Conservation (phyloP, 2,888 invertebrate species). For the Leptodirus hochenwartii region DNA sequence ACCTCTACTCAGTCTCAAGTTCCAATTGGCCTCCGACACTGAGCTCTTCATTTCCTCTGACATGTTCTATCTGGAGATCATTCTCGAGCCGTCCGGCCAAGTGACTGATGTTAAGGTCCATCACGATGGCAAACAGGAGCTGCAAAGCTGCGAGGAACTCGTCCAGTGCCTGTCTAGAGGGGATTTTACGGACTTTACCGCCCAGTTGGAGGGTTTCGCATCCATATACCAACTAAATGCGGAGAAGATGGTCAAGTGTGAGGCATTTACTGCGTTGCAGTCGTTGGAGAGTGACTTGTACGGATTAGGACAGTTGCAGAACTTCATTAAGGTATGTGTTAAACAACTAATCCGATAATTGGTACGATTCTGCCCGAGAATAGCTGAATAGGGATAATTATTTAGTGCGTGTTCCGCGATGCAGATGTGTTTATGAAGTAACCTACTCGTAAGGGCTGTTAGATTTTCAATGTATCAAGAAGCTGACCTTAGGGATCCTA, state of each 20-base stretch:
- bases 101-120: slow-evolving; percentile 84
- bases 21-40: slow-evolving; percentile 62
- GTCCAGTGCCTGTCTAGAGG: slow-evolving; percentile 67
- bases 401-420: too few relatives aligned
- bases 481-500: too few relatives aligned
- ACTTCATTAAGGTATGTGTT: slow-evolving; percentile 53
- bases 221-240: slow-evolving; percentile 88
- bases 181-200: slow-evolving; percentile 82
- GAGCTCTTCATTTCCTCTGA: slow-evolving; percentile 86
- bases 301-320: slow-evolving; percentile 59
- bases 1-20: slow-evolving; percentile 46
- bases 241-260: slow-evolving; percentile 86
- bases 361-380: too few relatives aligned
- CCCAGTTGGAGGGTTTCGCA: slow-evolving; percentile 67
- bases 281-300: slow-evolving; percentile 81
- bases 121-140: slow-evolving; percentile 72
- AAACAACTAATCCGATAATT: slow-evolving; percentile 22
- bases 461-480: too few relatives aligned
- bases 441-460: too few relatives aligned
- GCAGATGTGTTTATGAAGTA: too few relatives aligned
- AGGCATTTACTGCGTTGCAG: slow-evolving; percentile 82
- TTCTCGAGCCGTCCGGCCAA: slow-evolving; percentile 64
- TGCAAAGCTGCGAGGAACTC: slow-evolving; percentile 76
- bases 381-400: too few relatives aligned
- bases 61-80: slow-evolving; percentile 89